phyloP scores from a whole-genome alignment of 2,797 vertebrate species.

The Todus mexicanus region DNA sequence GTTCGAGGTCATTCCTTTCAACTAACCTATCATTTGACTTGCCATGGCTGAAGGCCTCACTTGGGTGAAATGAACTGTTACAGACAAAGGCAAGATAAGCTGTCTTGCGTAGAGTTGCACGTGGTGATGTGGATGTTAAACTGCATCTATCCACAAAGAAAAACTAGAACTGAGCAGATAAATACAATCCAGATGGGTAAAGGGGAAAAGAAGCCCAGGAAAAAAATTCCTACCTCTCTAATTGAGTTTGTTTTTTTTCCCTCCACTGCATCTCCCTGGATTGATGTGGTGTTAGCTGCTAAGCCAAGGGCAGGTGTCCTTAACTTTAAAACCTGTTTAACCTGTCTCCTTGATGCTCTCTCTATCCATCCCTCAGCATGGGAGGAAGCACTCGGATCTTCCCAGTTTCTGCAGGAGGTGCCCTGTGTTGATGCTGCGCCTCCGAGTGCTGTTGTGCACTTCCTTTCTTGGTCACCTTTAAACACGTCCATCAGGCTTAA shows the following conservation, averaged over 20 bases:
- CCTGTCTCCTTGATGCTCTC: not conserved
- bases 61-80: not conserved
- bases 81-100: not conserved
- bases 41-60: not conserved
- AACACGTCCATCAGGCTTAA: not conserved
- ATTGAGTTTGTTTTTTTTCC: not conserved
- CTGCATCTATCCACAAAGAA: not conserved
- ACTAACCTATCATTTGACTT: not conserved
- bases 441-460: not conserved
- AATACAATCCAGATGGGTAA: not conserved
- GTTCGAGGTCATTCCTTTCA: not conserved
- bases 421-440: not conserved
- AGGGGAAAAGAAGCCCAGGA: not conserved
- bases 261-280: not conserved
- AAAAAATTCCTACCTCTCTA: not conserved
- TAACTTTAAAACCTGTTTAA: constrained; percentile 16
- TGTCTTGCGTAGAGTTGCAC: not conserved
- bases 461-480: not conserved
- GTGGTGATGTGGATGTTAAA: not conserved
- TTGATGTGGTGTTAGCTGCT: not conserved
- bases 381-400: not conserved
- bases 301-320: not conserved
- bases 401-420: not conserved
- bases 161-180: not conserved
- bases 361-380: not conserved